Conservation (phyloP, 2,113 vertebrate genomes). For the Gobius niger region DNA sequence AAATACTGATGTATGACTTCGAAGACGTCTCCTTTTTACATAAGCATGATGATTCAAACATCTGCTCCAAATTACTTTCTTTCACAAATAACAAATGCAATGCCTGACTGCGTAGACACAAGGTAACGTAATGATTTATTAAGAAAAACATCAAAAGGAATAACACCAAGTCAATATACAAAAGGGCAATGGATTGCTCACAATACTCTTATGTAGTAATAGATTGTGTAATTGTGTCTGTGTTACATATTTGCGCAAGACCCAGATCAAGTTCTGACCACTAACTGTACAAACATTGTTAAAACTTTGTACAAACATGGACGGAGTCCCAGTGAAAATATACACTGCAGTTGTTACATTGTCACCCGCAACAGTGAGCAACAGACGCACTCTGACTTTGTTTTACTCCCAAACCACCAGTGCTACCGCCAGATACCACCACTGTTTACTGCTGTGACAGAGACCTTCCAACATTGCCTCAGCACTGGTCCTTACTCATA, state of each 20-base stretch:
- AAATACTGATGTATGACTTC: neutral
- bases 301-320: slow-evolving; percentile 53
- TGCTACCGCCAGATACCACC: slow-evolving; percentile 35
- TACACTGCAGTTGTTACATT: slow-evolving; percentile 42
- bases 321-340: slow-evolving; percentile 62
- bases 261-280: slow-evolving; percentile 35
- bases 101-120: neutral
- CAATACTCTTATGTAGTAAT: neutral
- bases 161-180: neutral
- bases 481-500: slow-evolving; percentile 62
- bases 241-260: slow-evolving; percentile 21
- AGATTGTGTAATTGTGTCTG: slow-evolving; percentile 4
- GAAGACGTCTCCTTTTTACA: neutral
- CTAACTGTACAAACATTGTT: slow-evolving; percentile 54
- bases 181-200: neutral
- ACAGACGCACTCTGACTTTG: slow-evolving; percentile 31
- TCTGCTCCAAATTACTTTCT: neutral
- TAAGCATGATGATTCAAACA: slow-evolving; percentile 1
- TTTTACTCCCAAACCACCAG: slow-evolving; percentile 21
- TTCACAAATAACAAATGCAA: neutral
- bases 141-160: no score
- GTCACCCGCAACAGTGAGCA: slow-evolving; percentile 24
- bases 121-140: no score
- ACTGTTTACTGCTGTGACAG: slow-evolving; percentile 71
- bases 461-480: slow-evolving; percentile 65